phyloP scores from a whole-genome alignment of 2,888 invertebrate species.

The Tenthredo livida region DNA sequence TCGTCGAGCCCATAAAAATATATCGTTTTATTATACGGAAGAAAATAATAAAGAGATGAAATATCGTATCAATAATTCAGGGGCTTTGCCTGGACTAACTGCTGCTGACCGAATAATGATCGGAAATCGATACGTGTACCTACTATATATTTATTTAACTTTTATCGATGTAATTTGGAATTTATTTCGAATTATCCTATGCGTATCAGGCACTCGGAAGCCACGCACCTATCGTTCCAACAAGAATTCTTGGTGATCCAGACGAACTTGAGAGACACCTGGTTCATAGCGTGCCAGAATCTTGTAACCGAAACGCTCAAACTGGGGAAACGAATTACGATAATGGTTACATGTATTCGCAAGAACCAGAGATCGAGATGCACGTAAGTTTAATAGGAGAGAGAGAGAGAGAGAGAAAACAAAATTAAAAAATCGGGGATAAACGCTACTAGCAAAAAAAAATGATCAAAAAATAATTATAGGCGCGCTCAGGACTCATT shows the following conservation, averaged over 20 bases:
- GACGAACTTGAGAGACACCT: slow-evolving; percentile 92
- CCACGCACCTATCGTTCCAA: slow-evolving; percentile 94
- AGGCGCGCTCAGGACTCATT: slow-evolving; percentile 78
- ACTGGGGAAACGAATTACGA: slow-evolving; percentile 69
- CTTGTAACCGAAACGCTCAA: slow-evolving; percentile 73
- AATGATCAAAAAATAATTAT: neutral
- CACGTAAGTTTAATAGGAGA: slow-evolving; percentile 76
- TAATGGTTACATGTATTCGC: slow-evolving; percentile 79
- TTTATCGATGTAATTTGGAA: neutral
- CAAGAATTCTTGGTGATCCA: slow-evolving; percentile 93
- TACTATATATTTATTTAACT: neutral
- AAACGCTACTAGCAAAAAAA: neutral
- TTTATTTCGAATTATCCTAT: neutral
- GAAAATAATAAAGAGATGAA: neutral
- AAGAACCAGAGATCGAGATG: slow-evolving; percentile 79
- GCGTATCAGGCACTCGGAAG: slow-evolving; percentile 83
- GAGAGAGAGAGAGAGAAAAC: too few relatives aligned
- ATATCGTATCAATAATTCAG: neutral
- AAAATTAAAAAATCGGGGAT: neutral
- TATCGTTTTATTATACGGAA: neutral
- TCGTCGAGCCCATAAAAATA: neutral
- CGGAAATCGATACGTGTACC: neutral
- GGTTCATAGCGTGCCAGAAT: slow-evolving; percentile 87
- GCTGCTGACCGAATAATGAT: neutral
- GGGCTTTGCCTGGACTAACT: neutral